phyloP scores from a whole-genome alignment of 2,797 vertebrate species.

The Craterocephalus amniculus region DNA sequence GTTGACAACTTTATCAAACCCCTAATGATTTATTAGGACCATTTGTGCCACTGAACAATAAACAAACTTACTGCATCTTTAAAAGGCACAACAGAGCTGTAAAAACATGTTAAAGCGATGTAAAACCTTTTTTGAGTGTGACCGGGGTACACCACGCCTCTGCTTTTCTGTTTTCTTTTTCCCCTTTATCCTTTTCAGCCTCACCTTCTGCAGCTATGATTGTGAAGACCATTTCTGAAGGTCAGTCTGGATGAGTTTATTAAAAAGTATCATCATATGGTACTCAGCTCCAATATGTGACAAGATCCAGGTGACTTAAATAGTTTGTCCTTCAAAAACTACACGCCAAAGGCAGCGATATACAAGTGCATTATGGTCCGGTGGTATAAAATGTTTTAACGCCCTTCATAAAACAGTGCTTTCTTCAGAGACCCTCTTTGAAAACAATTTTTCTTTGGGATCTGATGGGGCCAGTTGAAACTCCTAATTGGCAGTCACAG shows the following conservation, averaged over 20 bases:
- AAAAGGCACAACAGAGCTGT: conserved; percentile 48
- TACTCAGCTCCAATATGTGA: conserved; percentile 57
- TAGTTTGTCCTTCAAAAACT: conserved; percentile 73
- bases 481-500: conserved; percentile 90
- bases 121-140: conserved; percentile 57
- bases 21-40: conserved; percentile 46
- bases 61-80: conserved; percentile 56
- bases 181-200: background rate
- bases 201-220: conserved; percentile 31
- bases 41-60: conserved; percentile 47
- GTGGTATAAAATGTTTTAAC: conserved; percentile 67
- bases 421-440: conserved; percentile 67
- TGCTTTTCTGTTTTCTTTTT: conserved; percentile 2
- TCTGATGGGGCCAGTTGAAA: conserved; percentile 87
- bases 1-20: conserved; percentile 56
- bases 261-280: conserved; percentile 64
- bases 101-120: conserved; percentile 55
- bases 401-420: conserved; percentile 71
- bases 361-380: conserved; percentile 45
- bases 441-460: conserved; percentile 82
- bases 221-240: conserved; percentile 58
- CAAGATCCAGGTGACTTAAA: conserved; percentile 64
- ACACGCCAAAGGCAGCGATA: conserved; percentile 56
- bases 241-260: conserved; percentile 59
- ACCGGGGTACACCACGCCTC: conserved; percentile 35